A percentile compares a stretch with the other conserved stretches of the same genome.
These are phyloP conservation scores for Hemiscyllium ocellatum DNA, from an alignment of 2,113 vertebrate species.

Conservation along the genomic window DNA sequence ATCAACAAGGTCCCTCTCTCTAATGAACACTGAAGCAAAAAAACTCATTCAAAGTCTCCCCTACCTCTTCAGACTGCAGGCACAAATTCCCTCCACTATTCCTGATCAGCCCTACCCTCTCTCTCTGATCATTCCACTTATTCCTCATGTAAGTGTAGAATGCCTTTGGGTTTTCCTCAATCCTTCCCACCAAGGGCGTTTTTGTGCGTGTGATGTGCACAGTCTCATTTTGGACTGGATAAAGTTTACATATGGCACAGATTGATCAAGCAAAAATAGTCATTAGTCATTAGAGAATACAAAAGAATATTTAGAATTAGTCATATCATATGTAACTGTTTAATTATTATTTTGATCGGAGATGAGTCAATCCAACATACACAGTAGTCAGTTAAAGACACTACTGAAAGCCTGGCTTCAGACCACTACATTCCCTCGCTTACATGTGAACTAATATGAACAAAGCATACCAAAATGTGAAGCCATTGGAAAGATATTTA, in stretches of 20 bases:
- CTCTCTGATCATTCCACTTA: too few relatives aligned
- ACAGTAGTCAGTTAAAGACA: not conserved
- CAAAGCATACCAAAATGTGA: not conserved
- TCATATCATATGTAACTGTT: not conserved
- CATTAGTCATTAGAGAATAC: not conserved
- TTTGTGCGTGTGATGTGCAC: not conserved
- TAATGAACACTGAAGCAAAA: too few relatives aligned
- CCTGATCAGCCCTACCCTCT: too few relatives aligned
- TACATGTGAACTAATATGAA: not conserved
- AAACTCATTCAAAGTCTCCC: too few relatives aligned
- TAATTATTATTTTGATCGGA: conserved; percentile 1
- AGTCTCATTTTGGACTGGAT: not conserved
- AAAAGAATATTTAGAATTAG: not conserved
- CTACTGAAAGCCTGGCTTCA: not conserved
- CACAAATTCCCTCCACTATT: too few relatives aligned
- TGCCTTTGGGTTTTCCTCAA: too few relatives aligned
- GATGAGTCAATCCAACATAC: not conserved
- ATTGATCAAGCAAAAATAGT: not conserved
- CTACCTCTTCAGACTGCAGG: too few relatives aligned
- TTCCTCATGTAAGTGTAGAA: too few relatives aligned
- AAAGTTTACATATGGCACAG: not conserved
- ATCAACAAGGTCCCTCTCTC: too few relatives aligned
- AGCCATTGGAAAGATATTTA: not conserved
- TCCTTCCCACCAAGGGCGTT: too few relatives aligned
- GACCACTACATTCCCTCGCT: not conserved